phyloP scores from a whole-genome alignment of 1,140 invertebrate genomes.

The Brachionus plicatilis region DNA sequence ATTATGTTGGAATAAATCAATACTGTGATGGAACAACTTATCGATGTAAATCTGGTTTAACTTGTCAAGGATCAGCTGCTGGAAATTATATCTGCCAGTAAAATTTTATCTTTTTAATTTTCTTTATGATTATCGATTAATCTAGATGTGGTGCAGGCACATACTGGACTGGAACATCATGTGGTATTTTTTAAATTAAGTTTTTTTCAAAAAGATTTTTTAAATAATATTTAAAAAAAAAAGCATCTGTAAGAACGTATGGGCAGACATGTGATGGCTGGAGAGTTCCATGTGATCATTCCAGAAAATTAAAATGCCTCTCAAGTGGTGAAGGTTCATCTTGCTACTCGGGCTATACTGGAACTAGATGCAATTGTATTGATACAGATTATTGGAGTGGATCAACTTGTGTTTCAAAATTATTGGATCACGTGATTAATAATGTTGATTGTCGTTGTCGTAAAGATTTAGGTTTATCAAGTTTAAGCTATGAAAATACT shows the following conservation, averaged over 20 bases:
- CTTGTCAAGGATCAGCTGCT: neutral
- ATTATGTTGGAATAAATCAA: constrained; percentile 17
- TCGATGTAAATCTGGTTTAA: neutral
- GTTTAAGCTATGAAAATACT: neutral
- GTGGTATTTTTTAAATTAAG: neutral
- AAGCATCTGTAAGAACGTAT: neutral
- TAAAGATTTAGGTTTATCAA: neutral
- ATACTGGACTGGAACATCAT: constrained; percentile 28
- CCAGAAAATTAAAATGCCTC: neutral
- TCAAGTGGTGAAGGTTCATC: neutral
- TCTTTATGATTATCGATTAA: neutral
- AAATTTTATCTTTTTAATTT: neutral
- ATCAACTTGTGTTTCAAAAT: neutral
- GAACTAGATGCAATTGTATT: neutral
- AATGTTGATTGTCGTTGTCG: neutral
- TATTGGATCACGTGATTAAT: neutral
- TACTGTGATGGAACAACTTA: constrained; percentile 29
- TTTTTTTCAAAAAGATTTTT: neutral
- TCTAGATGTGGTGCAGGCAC: neutral
- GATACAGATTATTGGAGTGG: constrained; percentile 24
- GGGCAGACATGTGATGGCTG: neutral
- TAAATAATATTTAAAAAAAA: neutral
- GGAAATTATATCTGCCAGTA: constrained; percentile 19
- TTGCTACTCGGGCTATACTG: neutral
- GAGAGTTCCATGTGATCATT: constrained; percentile 20